Base-by-base conservation (phyloP, 2,888 invertebrate genomes). In the Lottia gigantea region DNA sequence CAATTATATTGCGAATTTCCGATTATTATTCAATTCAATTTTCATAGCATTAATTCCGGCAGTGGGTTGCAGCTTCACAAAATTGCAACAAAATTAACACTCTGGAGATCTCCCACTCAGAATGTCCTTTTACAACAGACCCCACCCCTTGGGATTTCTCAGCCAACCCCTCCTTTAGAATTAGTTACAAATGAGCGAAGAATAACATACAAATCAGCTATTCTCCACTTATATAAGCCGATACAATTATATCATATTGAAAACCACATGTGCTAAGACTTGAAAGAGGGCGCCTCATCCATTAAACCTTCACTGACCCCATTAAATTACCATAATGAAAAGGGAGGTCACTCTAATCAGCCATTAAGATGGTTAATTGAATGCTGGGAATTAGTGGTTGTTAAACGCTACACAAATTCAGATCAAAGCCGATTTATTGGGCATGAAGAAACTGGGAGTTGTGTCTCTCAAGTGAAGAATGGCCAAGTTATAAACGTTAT, bases 291-390 rank as follows among this genome's bases (percentile, higher is more conserved):
- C 55, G 55, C 55, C 19, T 8, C 55, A 55, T 55, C 19, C 55
- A 55, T 55, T 55, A 55, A 55, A 55, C 55, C 55, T 23, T 12
- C 19, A 23, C 3, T 55, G 55, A 55, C 55, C 55, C 55, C 55
- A 55, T 55, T 55, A 55, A 55, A 55, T 55, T 55, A 55, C 23
- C 55, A 55, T 55, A 55, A 55, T 55, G 55, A 55, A 55, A 55
- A 23, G 55, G 55, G 55, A 19, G 55, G 55, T 55, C 55, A 55
- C 55, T 55, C 55, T 55, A 55, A 55, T 55, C 55, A 55, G 55
- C 55, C 55, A 55, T 55, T 55, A 55, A 55, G 49, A 49, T 49
- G n/a, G 19, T 49, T 49, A 49, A 49, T 49, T 49, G 49, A 49
- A 49, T 49, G 55, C 55, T 55, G 55, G 55, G 55, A 55, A 55